Base-by-base conservation (phyloP, 1,140 invertebrate genomes). In the Diprion similis region DNA sequence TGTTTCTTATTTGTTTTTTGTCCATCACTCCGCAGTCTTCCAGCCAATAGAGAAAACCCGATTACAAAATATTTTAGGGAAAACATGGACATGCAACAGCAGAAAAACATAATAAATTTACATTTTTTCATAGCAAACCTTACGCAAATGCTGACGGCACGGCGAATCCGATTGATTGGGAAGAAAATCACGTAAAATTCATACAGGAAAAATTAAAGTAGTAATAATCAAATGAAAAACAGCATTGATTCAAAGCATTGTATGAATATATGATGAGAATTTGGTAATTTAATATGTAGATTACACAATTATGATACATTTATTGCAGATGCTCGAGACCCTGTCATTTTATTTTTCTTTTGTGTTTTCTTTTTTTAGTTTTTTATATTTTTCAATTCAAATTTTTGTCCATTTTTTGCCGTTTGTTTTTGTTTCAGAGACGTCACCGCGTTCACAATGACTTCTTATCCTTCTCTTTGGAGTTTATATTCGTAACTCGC, bases 251-350 rank as follows among this genome's bases (percentile, higher is more conserved):
- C 59, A 15, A 64, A 64, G 59, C 17, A 7, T 17, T 15, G 59
- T 64, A 64, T 15, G 8, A 64, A 15, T 64, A 64, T 64, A 81
- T 80, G 76, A 79, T 82, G 81, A 81, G 70, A 37, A 37, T 37
- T 37, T 37, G 24, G 76, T 80, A 68, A 75, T 81, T 68, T 48
- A 24, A 51, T 81, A 79, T 82, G 24, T 37, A 81, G 79, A 85
- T 84, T 85, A 85, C 80, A 86, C 84, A 87, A 83, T 85, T 84
- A 85, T 80, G 78, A 83, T 83, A 84, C 83, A 85, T 83, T 83
- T 85, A 82, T 85, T 84, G 81, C 80, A 76, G 75, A 82, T 85
- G 78, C 75, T 82, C 78, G 78, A 79, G 82, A 82, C 82, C 81
- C 80, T 83, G 83, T 81, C 80, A 67, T 77, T 82, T 78, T 68